phyloP scores from a whole-genome alignment of 1,140 invertebrate species.

The Trachelipus rathkii region DNA sequence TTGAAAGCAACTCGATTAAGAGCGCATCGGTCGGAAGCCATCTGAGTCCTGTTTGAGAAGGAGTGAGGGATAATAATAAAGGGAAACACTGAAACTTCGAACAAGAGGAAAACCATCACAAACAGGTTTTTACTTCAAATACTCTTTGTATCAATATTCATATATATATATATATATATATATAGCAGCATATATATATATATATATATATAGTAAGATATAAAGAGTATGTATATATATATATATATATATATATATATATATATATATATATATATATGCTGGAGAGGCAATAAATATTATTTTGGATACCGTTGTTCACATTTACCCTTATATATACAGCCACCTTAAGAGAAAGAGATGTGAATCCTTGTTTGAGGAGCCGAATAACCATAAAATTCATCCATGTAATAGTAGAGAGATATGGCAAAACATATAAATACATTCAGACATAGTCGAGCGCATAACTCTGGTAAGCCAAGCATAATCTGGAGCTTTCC shows the following conservation, averaged over 20 bases:
- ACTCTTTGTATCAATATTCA: not conserved
- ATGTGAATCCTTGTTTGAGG: too few species aligned
- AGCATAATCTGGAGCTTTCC: not conserved
- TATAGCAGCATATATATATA: not conserved
- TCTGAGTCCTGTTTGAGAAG: slow-evolving; percentile 8
- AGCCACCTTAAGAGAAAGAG: too few species aligned
- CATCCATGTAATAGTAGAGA: too few species aligned
- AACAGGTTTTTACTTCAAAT: not conserved
- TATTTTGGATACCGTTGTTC: too few species aligned
- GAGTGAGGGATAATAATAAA: not conserved
- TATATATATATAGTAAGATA: not conserved
- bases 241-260: too few species aligned
- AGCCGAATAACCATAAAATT: too few species aligned
- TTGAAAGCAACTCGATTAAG: slow-evolving; percentile 6
- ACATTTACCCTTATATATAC: too few species aligned
- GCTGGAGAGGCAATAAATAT: too few species aligned
- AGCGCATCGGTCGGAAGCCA: not conserved
- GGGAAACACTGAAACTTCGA: not conserved
- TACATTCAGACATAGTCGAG: too few species aligned
- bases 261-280: too few species aligned
- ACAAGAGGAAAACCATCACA: not conserved
- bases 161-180: not conserved
- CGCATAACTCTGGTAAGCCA: not conserved
- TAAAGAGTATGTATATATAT: not conserved
- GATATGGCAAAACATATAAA: too few species aligned